phyloP scores from a whole-genome alignment of 2,113 vertebrate species.

The Hypocryptadius cinnamomeus region DNA sequence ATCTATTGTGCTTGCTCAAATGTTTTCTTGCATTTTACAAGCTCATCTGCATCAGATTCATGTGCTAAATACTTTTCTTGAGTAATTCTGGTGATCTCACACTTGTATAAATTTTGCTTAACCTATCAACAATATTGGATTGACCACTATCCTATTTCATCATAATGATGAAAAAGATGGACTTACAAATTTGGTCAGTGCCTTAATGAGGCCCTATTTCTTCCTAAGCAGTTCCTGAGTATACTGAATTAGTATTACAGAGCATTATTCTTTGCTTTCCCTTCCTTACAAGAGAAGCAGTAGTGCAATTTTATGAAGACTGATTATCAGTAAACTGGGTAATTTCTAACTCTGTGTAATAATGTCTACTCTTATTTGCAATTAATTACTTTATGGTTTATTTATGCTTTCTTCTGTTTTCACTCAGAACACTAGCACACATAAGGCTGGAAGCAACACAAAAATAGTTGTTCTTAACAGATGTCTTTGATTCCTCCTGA shows the following conservation, averaged over 20 bases:
- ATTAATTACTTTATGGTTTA: neutral
- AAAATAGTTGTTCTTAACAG: neutral
- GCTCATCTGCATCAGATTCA: neutral
- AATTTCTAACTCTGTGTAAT: neutral
- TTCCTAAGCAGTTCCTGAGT: conserved; percentile 8
- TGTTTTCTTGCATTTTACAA: neutral
- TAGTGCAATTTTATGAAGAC: neutral
- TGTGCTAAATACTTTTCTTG: neutral
- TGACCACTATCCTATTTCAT: neutral
- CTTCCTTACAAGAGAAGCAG: neutral
- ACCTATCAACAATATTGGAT: neutral
- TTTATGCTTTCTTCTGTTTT: neutral
- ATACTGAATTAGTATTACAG: neutral
- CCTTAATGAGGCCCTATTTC: neutral
- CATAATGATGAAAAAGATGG: neutral
- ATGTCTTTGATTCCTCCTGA: neutral
- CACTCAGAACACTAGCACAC: neutral
- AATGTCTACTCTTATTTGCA: neutral
- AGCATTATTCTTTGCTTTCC: neutral
- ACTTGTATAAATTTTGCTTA: neutral
- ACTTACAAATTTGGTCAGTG: neutral
- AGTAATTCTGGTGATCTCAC: neutral
- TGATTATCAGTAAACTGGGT: neutral
- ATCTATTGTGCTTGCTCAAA: neutral
- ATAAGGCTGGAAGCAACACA: neutral